Percentiles rank a stretch among this genome's conserved stretches.
These are phyloP conservation scores for Aporophyla nigra DNA, from an alignment of 2,888 invertebrate species.

Conservation along the genomic window DNA sequence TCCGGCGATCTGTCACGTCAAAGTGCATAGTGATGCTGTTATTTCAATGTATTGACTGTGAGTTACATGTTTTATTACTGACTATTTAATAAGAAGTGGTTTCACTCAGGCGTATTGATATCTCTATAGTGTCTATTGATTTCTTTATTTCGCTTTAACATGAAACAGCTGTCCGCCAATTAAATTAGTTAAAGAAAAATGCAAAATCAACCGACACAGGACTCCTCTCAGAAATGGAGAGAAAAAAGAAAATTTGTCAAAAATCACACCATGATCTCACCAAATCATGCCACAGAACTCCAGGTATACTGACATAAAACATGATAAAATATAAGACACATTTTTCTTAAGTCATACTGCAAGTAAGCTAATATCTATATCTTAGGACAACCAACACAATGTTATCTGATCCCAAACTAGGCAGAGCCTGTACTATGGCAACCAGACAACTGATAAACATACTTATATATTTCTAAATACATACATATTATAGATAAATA, in stretches of 20 bases:
- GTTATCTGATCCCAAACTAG: too few relatives aligned
- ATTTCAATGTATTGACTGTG: slow-evolving; percentile 37
- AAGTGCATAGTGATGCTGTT: slow-evolving; percentile 58
- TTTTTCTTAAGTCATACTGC: neutral
- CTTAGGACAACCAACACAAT: too few relatives aligned
- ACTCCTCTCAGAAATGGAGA: too few relatives aligned
- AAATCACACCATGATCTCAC: too few relatives aligned
- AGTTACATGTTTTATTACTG: slow-evolving; percentile 28
- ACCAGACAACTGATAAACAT: too few relatives aligned
- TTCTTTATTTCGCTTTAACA: neutral
- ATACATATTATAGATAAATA: too few relatives aligned
- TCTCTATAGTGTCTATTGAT: neutral
- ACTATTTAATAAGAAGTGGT: slow-evolving; percentile 1
- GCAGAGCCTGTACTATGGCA: too few relatives aligned
- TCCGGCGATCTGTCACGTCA: slow-evolving; percentile 46
- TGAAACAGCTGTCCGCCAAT: neutral
- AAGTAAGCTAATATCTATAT: too few relatives aligned
- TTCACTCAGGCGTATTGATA: neutral
- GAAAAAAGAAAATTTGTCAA: neutral
- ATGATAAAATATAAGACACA: neutral
- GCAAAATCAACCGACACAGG: too few relatives aligned
- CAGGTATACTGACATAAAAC: neutral
- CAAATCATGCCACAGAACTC: neutral
- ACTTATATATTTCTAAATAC: too few relatives aligned
- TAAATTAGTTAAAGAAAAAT: neutral